Evolutionary conservation across 2,888 invertebrate genomes (phyloP), one percentile per base, ranked within the genome.

Genomic region (Reticulitermes lucifugus): DNA sequence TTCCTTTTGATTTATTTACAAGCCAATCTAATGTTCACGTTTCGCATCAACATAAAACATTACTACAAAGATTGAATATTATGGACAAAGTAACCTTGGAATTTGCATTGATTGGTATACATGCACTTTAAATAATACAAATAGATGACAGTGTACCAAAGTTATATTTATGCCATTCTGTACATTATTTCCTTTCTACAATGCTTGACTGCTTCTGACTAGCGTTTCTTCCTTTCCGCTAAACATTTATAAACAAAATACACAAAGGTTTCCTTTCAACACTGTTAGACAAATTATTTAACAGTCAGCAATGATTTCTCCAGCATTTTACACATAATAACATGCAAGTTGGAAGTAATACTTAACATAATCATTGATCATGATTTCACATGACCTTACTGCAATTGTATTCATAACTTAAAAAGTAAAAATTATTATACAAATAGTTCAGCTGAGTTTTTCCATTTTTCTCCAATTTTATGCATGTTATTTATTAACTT

Each of bases 281-380:
- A 77, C n/a, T 46, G 21, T 77, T 46, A 35, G 43, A n/a, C 25
- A 77, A 77, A 77, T 77, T 5, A 77, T 77, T 77, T 77, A 46
- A 77, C n/a, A 77, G 73, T 14, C 18, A 73, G 4, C 22, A 77
- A n/a, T 65, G 51, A 77, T 77, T 77, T 77, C 77, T 77, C 77
- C 77, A 77, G 77, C 77, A 77, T 77, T 77, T 77, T 73, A 73
- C 12, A 77, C 46, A n/a, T 77, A n/a, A 77, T 77, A 21, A 77
- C 77, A 77, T 77, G 77, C 77, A 77, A 51, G 14, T 77, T 77
- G 46, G 43, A 77, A 77, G 77, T 77, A 77, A 77, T 77, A 77
- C 77, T 77, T 77, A 77, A 46, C 46, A 77, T 46, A 43, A 77
- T 77, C 21, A 77, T 51, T 21, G 41, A 29, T 77, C 77, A 77